Conservation (phyloP, 2,888 invertebrate genomes). For the Xylocampa areola region DNA sequence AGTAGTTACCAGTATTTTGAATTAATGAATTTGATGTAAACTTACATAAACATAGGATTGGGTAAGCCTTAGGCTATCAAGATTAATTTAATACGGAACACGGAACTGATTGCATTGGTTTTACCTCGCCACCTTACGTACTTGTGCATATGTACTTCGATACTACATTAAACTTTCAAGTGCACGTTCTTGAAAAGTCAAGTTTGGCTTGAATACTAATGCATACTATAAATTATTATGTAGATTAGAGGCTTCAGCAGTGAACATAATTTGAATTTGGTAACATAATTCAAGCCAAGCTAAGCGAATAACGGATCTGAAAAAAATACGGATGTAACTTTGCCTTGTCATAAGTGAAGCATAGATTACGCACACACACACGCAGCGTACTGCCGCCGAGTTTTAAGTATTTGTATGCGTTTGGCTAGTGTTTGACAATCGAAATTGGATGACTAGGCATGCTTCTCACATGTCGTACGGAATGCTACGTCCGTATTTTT, state of each 20-base stretch:
- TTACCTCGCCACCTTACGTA: conserved; percentile 29
- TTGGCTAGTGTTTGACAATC: too few relatives aligned
- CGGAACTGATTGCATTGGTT: conserved; percentile 30
- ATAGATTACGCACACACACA: too few relatives aligned
- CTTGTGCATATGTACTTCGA: not conserved
- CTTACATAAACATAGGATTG: conserved; percentile 36
- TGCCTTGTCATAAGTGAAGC: too few relatives aligned
- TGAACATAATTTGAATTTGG: too few relatives aligned
- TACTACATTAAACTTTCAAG: conserved; percentile 22
- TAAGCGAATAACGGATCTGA: too few relatives aligned
- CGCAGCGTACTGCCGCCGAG: too few relatives aligned
- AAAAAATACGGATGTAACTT: too few relatives aligned
- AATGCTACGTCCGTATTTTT: too few relatives aligned
- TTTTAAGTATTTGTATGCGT: too few relatives aligned
- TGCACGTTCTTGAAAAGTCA: conserved; percentile 32
- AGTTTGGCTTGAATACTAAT: conserved; percentile 3
- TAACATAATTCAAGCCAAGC: too few relatives aligned
- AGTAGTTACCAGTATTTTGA: conserved; percentile 2
- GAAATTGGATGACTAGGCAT: too few relatives aligned
- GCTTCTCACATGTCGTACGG: too few relatives aligned
- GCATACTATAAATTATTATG: not conserved
- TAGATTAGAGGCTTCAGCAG: not conserved
- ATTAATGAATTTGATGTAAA: conserved; percentile 30
- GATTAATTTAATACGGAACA: conserved; percentile 51
- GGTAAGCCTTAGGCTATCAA: conserved; percentile 51